Evolutionary conservation across 2,888 invertebrate genomes (phyloP).

Genomic region (Synergus itoensis): DNA sequence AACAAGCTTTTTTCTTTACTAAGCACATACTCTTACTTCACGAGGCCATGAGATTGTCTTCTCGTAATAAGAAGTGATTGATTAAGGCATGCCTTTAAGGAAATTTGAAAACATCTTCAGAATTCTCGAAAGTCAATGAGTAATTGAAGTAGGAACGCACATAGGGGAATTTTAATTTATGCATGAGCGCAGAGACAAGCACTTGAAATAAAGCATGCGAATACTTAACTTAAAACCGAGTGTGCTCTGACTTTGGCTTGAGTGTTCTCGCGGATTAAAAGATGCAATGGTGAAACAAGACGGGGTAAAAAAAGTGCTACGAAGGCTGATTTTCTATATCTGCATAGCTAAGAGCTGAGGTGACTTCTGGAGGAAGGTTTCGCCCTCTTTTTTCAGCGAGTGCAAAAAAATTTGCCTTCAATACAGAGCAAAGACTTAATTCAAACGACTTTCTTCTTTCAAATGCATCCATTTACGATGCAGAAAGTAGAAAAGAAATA

Average conservation of each 20-base stretch:
- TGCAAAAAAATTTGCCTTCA: constrained; percentile 47
- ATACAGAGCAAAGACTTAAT: not conserved
- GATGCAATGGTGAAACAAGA: constrained; percentile 55
- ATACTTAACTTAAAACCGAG: constrained; percentile 64
- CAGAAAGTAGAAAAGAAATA: not conserved
- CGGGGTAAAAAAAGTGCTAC: constrained; percentile 58
- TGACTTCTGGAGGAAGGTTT: constrained; percentile 54
- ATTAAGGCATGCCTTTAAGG: not conserved
- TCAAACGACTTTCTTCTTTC: not conserved
- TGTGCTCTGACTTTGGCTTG: constrained; percentile 57
- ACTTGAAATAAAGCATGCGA: constrained; percentile 70
- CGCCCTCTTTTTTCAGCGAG: constrained; percentile 49
- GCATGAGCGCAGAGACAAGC: constrained; percentile 72
- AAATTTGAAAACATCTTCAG: constrained; percentile 32
- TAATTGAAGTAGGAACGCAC: constrained; percentile 65
- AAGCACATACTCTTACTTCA: not conserved
- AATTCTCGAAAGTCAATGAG: constrained; percentile 44
- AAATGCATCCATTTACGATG: not conserved
- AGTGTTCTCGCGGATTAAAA: constrained; percentile 55
- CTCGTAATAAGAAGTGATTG: not conserved
- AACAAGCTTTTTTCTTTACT: not conserved
- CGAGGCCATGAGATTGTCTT: not conserved
- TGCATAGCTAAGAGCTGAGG: constrained; percentile 55
- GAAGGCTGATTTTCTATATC: constrained; percentile 58
- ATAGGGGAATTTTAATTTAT: constrained; percentile 71